phyloP scores from a whole-genome alignment of 1,140 invertebrate genomes.

The Aphelenchoides avenae region DNA sequence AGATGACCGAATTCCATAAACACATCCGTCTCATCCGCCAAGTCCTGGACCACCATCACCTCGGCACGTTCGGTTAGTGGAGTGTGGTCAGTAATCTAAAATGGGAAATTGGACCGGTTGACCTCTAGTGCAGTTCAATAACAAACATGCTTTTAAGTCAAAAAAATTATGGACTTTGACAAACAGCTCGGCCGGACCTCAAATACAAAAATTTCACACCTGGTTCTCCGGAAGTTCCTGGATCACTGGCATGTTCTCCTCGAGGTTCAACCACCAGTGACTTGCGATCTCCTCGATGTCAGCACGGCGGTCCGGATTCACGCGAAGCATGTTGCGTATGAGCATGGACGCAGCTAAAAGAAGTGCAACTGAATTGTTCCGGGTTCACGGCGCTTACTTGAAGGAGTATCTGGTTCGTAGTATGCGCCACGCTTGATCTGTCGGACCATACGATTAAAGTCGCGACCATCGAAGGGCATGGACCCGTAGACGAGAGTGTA shows the following conservation, averaged over 20 bases:
- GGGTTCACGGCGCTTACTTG: constrained; percentile 67
- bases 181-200: no score
- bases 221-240: constrained; percentile 59
- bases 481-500: constrained; percentile 97
- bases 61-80: constrained; percentile 56
- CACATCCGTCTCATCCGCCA: constrained; percentile 58
- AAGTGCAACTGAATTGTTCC: constrained; percentile 10
- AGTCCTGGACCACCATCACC: constrained; percentile 59
- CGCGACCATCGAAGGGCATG: constrained; percentile 98
- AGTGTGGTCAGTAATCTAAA: constrained; percentile 56
- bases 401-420: constrained; percentile 88
- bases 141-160: no score
- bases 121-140: no score
- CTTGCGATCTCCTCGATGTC: constrained; percentile 87
- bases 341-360: constrained; percentile 80
- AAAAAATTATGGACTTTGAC: no score
- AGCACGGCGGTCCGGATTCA: constrained; percentile 79
- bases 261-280: constrained; percentile 86
- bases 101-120: constrained; percentile 24
- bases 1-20: constrained; percentile 60
- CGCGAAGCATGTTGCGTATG: constrained; percentile 86
- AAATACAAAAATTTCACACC: constrained; percentile 28
- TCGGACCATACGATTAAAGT: constrained; percentile 90
- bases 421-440: constrained; percentile 95
- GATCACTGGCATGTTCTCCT: constrained; percentile 59